A percentile compares a stretch with the other conserved stretches of the same genome.
Evolutionary conservation across 2,888 invertebrate species (phyloP).

Genomic region (Leptura quadrifasciata): DNA sequence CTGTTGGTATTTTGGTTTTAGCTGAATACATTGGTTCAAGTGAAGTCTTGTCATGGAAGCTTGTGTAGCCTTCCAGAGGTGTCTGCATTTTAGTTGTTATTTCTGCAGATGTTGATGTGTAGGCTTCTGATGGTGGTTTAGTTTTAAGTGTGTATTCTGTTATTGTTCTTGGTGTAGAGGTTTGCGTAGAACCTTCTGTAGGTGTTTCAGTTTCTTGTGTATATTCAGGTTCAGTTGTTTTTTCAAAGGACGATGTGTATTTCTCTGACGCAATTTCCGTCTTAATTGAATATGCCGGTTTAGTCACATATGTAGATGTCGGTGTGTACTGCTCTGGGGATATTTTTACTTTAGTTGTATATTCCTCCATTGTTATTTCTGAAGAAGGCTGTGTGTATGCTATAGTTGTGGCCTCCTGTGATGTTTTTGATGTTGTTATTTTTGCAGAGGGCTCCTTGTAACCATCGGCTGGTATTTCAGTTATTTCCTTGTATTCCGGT

Average conservation of each 20-base stretch:
- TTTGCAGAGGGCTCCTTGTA: background rate
- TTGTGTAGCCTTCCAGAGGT: background rate
- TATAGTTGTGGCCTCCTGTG: no score
- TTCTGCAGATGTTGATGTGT: background rate
- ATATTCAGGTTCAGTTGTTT: no score
- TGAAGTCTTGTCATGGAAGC: background rate
- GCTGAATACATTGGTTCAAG: background rate
- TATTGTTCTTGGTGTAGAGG: no score
- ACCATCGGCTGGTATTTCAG: background rate
- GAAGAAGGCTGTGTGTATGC: no score
- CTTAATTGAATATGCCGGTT: background rate
- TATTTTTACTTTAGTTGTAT: background rate
- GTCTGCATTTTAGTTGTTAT: background rate
- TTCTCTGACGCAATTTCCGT: background rate
- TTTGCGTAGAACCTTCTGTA: no score
- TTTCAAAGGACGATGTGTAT: no score
- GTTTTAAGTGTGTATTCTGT: background rate
- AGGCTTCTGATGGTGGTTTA: background rate
- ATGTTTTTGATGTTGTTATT: background rate
- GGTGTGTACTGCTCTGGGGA: background rate
- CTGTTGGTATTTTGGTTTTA: conserved; percentile 5
- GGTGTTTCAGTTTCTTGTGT: no score
- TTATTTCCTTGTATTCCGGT: background rate
- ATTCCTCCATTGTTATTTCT: background rate
- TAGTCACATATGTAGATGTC: background rate